Base-by-base conservation (phyloP, 1,140 invertebrate species). In the Drosophila kurseongensis region DNA sequence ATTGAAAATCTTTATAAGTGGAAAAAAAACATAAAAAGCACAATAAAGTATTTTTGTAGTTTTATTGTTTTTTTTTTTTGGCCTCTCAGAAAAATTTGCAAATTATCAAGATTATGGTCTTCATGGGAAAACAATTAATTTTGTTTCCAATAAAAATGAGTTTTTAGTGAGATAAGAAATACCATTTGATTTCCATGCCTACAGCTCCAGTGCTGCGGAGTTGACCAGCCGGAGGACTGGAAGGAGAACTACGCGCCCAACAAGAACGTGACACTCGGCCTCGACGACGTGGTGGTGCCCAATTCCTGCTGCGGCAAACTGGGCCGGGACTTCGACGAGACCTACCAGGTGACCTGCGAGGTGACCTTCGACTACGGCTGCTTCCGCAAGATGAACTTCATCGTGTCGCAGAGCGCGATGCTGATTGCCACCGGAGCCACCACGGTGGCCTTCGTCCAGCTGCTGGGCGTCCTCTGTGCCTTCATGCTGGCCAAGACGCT, bases 401-500 rank as follows among this genome's bases (percentile, higher is more conserved):
- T 96, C 67, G 93, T 97, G n/a, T 94, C 95, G 52, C 94, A 95
- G 74, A 96, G 96, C 83, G 95, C 95, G 29, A 93, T 96, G 32
- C 93, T 97, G 45, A 93, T 97, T 48, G 96, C 95, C n/a, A 96
- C 96, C 18, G 96, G 96, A 9, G 96, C 96, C 27, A 93, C 97
- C 71, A 96, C 96, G 12, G 96, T 97, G 72, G 95, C 96, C 38
- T 95, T 97, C 81, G 95, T 97, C 81, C 96, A 98, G 96, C 91
- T 98, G 42, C 94, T 97, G 76, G 97, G 97, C 54, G 96, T 98
- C 16, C 94, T 97, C 60, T 98, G 97, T 82, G 96, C 97, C 4
- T 96, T 96, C 91, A 96, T 96, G 92, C 92, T 98, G 88, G 97
- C 96, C 48, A 95, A 95, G 79, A 95, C 96, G 0, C 96, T 98